Evolutionary conservation across 2,113 vertebrate genomes (phyloP).

Genomic region (Stegostoma tigrinum): DNA sequence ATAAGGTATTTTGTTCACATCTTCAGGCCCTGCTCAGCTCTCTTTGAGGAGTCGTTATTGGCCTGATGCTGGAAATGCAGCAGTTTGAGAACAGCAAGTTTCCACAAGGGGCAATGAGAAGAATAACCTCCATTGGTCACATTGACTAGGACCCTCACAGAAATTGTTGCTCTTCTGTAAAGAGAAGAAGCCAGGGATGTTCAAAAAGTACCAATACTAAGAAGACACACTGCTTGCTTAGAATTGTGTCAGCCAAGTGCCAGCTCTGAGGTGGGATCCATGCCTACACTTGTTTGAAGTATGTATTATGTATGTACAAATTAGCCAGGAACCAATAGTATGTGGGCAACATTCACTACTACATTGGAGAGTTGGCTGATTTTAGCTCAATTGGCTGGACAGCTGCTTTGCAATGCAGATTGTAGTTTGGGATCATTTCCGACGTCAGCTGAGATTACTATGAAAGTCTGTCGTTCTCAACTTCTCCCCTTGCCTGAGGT

Average conservation of each 20-base stretch:
- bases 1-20: background rate
- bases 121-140: background rate
- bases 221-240: background rate
- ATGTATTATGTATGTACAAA: too few species aligned
- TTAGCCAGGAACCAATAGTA: too few species aligned
- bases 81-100: background rate
- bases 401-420: too few species aligned
- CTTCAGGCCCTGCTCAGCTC: background rate
- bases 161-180: background rate
- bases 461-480: too few species aligned
- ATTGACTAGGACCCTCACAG: background rate
- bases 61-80: background rate
- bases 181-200: background rate
- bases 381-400: too few species aligned
- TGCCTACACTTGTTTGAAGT: background rate
- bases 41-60: background rate
- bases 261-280: too few species aligned
- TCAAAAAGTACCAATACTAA: too few species aligned
- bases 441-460: too few species aligned
- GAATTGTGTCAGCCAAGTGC: background rate
- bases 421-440: too few species aligned
- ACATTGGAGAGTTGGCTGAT: too few species aligned
- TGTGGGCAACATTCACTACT: too few species aligned
- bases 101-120: background rate
- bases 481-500: too few species aligned